A percentile compares a stretch with the other conserved stretches of the same genome.
Evolutionary conservation across 2,797 vertebrate genomes (phyloP).

Genomic region (Ctenochaetus hawaiiensis): DNA sequence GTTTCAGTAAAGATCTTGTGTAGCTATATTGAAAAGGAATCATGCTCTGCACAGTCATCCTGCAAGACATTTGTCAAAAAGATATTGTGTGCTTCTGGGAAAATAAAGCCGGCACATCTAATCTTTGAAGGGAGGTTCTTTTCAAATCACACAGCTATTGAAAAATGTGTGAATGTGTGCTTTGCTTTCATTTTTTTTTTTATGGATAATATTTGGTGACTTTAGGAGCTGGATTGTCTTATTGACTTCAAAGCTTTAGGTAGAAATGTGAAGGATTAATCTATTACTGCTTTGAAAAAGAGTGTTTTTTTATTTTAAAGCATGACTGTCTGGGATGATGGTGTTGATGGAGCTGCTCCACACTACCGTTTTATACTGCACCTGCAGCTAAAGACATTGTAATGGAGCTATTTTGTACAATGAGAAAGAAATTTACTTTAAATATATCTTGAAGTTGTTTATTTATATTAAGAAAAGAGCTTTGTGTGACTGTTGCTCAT

Average conservation of each 20-base stretch:
- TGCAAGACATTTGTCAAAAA: slow-evolving; percentile 59
- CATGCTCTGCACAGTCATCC: slow-evolving; percentile 47
- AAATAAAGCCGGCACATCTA: slow-evolving; percentile 65
- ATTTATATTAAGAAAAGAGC: slow-evolving; percentile 2
- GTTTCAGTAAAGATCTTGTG: slow-evolving; percentile 42
- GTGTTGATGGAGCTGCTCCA: slow-evolving; percentile 54
- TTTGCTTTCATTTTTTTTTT: slow-evolving; percentile 21
- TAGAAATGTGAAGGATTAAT: slow-evolving; percentile 60
- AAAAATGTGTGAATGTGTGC: slow-evolving; percentile 23
- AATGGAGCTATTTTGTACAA: slow-evolving; percentile 39
- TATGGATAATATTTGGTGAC: slow-evolving; percentile 49
- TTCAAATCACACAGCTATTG: slow-evolving; percentile 37
- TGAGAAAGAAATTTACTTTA: slow-evolving; percentile 34
- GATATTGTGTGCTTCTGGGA: slow-evolving; percentile 47
- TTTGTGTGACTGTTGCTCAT: slow-evolving; percentile 16
- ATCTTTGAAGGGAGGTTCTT: slow-evolving; percentile 50
- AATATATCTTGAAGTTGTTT: slow-evolving; percentile 12
- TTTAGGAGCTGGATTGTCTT: slow-evolving; percentile 48
- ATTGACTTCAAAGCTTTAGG: slow-evolving; percentile 62
- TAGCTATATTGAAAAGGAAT: slow-evolving; percentile 40
- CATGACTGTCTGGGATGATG: slow-evolving; percentile 48
- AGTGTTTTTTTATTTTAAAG: slow-evolving; percentile 55
- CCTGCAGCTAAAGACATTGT: slow-evolving; percentile 43
- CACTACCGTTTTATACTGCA: slow-evolving; percentile 32
- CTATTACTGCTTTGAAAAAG: slow-evolving; percentile 34